Evolutionary conservation across 2,113 vertebrate genomes (phyloP).

Genomic region (Neogobius melanostomus): DNA sequence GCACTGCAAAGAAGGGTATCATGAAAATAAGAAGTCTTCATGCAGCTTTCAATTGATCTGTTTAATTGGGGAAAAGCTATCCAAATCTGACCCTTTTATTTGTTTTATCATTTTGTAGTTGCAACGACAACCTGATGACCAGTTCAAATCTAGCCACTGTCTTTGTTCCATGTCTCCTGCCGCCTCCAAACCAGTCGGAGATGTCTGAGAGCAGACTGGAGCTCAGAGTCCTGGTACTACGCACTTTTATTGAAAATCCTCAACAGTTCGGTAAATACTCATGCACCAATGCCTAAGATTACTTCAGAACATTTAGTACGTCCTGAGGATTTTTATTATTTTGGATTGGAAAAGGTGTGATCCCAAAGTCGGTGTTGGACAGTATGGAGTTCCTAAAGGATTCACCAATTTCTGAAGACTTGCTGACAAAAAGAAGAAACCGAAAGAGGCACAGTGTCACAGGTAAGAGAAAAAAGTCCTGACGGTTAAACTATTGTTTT

Average conservation of each 20-base stretch:
- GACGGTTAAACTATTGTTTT: background rate
- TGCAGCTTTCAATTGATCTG: no score
- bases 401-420: constrained; percentile 58
- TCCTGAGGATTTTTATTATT: background rate
- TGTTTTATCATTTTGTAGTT: constrained; percentile 65
- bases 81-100: background rate
- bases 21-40: no score
- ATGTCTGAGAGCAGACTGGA: constrained; percentile 83
- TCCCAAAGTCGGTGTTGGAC: constrained; percentile 83
- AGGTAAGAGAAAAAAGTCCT: constrained; percentile 65
- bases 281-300: no score
- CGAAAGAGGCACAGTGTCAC: constrained; percentile 78
- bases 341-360: constrained; percentile 70
- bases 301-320: no score
- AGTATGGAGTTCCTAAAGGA: constrained; percentile 82
- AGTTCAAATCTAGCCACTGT: constrained; percentile 87
- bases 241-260: constrained; percentile 82
- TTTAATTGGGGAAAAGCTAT: no score
- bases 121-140: constrained; percentile 87
- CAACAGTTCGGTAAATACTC: constrained; percentile 78
- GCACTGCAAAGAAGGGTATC: no score
- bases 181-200: constrained; percentile 77
- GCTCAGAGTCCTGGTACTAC: constrained; percentile 82
- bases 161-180: constrained; percentile 88
- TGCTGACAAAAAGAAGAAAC: constrained; percentile 66